Evolutionary conservation across 2,113 vertebrate species (phyloP).

Genomic region (Otus sunia): DNA sequence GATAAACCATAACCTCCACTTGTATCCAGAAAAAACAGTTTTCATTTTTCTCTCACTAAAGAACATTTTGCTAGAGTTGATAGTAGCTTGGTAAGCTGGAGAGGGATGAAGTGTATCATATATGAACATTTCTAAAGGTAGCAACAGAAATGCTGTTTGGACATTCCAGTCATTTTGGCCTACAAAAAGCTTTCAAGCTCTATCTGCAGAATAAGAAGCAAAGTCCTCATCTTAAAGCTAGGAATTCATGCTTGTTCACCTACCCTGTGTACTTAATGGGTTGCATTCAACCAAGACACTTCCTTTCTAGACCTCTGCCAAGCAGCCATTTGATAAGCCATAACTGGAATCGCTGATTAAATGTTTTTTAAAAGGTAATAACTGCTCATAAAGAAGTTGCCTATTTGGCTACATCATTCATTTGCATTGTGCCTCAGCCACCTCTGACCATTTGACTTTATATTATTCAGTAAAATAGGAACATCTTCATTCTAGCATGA

Average conservation of each 20-base stretch:
- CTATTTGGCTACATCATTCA: background rate
- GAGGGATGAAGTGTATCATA: background rate
- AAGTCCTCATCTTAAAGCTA: background rate
- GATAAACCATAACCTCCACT: background rate
- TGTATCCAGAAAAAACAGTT: background rate
- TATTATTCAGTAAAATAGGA: background rate
- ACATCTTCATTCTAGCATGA: background rate
- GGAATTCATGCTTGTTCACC: background rate
- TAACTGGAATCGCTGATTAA: background rate
- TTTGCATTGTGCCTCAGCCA: background rate
- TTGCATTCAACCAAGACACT: background rate
- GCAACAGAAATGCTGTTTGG: background rate
- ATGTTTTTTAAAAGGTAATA: background rate
- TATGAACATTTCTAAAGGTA: background rate
- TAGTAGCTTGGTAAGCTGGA: background rate
- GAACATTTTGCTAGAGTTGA: background rate
- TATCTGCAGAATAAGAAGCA: background rate
- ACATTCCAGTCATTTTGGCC: background rate
- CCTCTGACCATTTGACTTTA: background rate
- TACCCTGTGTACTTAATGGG: background rate
- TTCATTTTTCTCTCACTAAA: background rate
- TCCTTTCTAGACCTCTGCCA: background rate
- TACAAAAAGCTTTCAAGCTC: background rate
- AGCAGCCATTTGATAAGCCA: background rate
- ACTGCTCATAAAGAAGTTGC: background rate